These are phyloP conservation scores for Drosophila kanekoi DNA, from an alignment of 2,888 invertebrate genomes.

Conservation along the genomic window DNA sequence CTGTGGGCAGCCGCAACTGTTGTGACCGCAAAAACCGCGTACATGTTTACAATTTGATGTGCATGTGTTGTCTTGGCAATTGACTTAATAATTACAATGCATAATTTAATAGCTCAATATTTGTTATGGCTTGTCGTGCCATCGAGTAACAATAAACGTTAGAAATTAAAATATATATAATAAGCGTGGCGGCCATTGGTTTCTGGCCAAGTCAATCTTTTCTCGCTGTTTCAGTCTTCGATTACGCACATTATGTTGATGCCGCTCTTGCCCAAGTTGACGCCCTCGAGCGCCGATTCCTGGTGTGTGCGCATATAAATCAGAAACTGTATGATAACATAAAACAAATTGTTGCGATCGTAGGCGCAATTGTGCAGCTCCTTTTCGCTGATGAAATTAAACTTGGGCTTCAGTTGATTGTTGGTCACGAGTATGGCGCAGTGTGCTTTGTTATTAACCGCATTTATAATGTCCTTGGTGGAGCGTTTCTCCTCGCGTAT, in stretches of 20 bases:
- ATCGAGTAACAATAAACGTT: constrained; percentile 16
- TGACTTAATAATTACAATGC: constrained; percentile 71
- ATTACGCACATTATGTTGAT: constrained; percentile 94
- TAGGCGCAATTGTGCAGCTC: constrained; percentile 89
- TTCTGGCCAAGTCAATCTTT: constrained; percentile 28
- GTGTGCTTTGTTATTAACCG: constrained; percentile 84
- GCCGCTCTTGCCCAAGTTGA: constrained; percentile 91
- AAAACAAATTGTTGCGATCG: constrained; percentile 95
- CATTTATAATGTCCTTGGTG: constrained; percentile 81
- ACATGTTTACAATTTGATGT: constrained; percentile 47
- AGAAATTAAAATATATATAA: constrained; percentile 9
- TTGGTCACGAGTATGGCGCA: constrained; percentile 84
- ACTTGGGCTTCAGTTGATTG: constrained; percentile 83
- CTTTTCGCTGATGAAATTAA: constrained; percentile 86
- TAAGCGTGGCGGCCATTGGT: constrained; percentile 22
- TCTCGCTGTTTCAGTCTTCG: constrained; percentile 84
- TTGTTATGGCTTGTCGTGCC: constrained; percentile 6
- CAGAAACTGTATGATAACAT: constrained; percentile 93
- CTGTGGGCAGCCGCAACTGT: constrained; percentile 5
- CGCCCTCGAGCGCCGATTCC: constrained; percentile 91
- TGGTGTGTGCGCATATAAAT: constrained; percentile 90
- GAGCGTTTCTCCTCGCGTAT: constrained; percentile 84
- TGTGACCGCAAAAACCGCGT: constrained; percentile 64
- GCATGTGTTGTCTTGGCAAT: constrained; percentile 42
- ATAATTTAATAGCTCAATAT: constrained; percentile 67